These are phyloP conservation scores for Latrodectus elegans DNA, from an alignment of 2,888 invertebrate species.

Conservation along the genomic window DNA sequence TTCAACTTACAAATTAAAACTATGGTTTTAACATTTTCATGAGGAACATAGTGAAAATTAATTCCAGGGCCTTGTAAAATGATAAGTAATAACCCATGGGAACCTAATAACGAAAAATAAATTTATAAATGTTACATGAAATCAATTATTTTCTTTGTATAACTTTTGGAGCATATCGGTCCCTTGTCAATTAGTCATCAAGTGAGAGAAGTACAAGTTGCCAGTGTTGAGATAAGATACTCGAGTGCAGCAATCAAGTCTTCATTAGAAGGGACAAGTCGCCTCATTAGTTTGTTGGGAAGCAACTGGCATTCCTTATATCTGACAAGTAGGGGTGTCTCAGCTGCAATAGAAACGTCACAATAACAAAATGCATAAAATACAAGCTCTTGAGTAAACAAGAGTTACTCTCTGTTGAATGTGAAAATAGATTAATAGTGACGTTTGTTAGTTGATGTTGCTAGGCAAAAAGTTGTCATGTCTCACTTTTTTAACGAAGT, in stretches of 20 bases:
- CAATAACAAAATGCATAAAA: conserved; percentile 36
- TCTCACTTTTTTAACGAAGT: conserved; percentile 46
- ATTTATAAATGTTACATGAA: too few species aligned
- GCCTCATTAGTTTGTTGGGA: conserved; percentile 50
- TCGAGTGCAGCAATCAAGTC: conserved; percentile 13
- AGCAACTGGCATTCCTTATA: conserved; percentile 11
- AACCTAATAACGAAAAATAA: too few species aligned
- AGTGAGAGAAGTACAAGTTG: conserved; percentile 12
- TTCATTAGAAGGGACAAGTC: conserved; percentile 53
- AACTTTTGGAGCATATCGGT: neutral
- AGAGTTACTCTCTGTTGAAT: conserved; percentile 50
- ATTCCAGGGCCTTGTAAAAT: too few species aligned
- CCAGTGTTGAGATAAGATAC: neutral
- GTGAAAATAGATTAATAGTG: conserved; percentile 57
- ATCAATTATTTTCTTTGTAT: neutral
- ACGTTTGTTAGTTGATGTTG: conserved; percentile 15
- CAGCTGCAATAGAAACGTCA: conserved; percentile 39
- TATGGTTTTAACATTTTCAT: too few species aligned
- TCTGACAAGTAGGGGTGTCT: conserved; percentile 26
- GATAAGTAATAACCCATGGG: too few species aligned
- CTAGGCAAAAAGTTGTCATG: conserved; percentile 36
- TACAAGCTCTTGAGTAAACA: conserved; percentile 49
- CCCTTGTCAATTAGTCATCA: conserved; percentile 22
- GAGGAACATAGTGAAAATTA: too few species aligned
- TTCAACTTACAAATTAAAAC: too few species aligned